A percentile compares a stretch with the other conserved stretches of the same genome.
Evolutionary conservation across 1,140 invertebrate genomes (phyloP).

Genomic region (Cotesia typhae): DNA sequence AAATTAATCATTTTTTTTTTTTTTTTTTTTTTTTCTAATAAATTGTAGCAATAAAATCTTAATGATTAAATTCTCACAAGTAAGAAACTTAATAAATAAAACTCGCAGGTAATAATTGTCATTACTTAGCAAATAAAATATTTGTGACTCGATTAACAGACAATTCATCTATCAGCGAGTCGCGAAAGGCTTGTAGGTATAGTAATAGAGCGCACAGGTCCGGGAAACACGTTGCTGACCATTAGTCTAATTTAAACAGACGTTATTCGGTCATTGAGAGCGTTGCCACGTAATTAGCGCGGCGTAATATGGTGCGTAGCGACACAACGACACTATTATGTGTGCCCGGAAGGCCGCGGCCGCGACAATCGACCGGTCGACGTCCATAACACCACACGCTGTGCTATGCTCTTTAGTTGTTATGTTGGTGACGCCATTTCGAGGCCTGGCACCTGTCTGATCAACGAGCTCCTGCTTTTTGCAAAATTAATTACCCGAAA

Average conservation of each 20-base stretch:
- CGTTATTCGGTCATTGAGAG: constrained; percentile 51
- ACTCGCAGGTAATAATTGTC: too few species aligned
- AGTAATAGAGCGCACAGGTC: background rate
- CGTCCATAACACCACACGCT: background rate
- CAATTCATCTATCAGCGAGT: constrained; percentile 21
- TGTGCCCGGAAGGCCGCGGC: constrained; percentile 22
- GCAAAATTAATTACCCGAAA: background rate
- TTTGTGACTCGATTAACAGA: background rate
- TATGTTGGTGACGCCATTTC: constrained; percentile 2
- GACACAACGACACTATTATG: constrained; percentile 51
- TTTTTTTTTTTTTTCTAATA: too few species aligned
- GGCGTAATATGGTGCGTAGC: constrained; percentile 56
- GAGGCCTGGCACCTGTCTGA: constrained; percentile 24
- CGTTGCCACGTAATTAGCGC: constrained; percentile 60
- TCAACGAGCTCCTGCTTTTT: background rate
- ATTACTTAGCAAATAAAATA: background rate
- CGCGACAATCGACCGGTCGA: constrained; percentile 27
- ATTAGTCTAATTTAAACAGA: constrained; percentile 54
- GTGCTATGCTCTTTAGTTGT: background rate
- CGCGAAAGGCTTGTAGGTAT: background rate
- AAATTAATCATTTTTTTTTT: too few species aligned
- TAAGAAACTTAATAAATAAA: too few species aligned
- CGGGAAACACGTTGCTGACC: constrained; percentile 14
- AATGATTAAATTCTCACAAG: too few species aligned
- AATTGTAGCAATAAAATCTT: too few species aligned